These are phyloP conservation scores for Tetranychus piercei DNA, from an alignment of 2,888 invertebrate genomes.

Conservation along the genomic window DNA sequence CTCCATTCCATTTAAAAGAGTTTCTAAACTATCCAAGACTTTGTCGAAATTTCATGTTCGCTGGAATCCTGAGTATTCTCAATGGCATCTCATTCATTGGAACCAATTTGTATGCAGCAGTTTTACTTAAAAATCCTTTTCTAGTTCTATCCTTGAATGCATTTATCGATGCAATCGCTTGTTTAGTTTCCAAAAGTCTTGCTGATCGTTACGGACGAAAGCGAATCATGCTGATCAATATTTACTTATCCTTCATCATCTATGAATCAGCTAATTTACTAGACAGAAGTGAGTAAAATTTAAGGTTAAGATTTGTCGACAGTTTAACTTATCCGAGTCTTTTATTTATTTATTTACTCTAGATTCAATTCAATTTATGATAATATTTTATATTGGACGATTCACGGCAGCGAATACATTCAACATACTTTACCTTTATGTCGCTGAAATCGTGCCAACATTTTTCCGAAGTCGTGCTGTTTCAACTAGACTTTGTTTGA, in stretches of 20 bases:
- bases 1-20: not conserved
- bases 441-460: constrained; percentile 6
- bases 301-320: not conserved
- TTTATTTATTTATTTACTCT: not conserved
- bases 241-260: not conserved
- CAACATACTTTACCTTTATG: constrained; percentile 3
- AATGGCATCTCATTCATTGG: constrained; percentile 5
- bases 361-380: constrained; percentile 6
- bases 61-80: constrained; percentile 3
- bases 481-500: constrained; percentile 1
- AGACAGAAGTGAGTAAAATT: not conserved
- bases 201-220: constrained; percentile 11
- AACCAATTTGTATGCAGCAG: constrained; percentile 8
- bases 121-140: constrained; percentile 6
- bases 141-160: not conserved
- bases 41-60: constrained; percentile 2
- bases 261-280: constrained; percentile 3
- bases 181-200: not conserved
- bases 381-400: not conserved
- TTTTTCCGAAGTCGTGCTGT: constrained; percentile 1
- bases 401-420: not conserved
- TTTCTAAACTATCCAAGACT: constrained; percentile 6
- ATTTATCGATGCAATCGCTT: not conserved
- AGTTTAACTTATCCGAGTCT: not conserved
- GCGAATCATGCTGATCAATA: not conserved